Conservation (phyloP, 2,888 invertebrate genomes). For the Himalopsyche japonica region DNA sequence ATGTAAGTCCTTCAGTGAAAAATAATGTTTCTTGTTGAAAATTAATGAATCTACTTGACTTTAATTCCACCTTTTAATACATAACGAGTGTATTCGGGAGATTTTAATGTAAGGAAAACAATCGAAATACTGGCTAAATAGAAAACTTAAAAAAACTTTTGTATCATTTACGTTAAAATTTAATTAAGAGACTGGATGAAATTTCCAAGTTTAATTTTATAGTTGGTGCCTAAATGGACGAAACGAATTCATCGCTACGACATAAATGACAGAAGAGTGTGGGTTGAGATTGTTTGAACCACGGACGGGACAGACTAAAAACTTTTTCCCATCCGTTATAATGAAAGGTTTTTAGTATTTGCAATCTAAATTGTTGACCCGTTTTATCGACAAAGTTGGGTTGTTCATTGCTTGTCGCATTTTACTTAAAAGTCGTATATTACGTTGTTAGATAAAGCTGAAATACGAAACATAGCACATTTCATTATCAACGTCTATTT, state of each 20-base stretch:
- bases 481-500: too few species aligned
- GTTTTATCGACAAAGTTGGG: background rate
- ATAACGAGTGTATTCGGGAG: too few species aligned
- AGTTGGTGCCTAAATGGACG: background rate
- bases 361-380: background rate
- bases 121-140: too few species aligned
- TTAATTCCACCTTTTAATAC: too few species aligned
- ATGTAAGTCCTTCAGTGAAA: too few species aligned
- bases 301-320: background rate
- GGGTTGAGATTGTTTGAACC: background rate
- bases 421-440: background rate
- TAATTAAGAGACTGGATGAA: background rate
- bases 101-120: too few species aligned
- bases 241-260: background rate
- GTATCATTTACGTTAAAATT: background rate
- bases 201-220: background rate
- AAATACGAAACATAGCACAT: background rate
- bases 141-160: too few species aligned
- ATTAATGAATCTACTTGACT: too few species aligned
- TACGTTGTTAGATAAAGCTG: background rate
- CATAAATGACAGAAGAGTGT: background rate
- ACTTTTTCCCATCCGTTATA: background rate
- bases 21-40: too few species aligned
- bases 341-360: background rate
- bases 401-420: background rate